Evolutionary conservation across 2,797 vertebrate species (phyloP).

Genomic region (Toxotes lorentzi): DNA sequence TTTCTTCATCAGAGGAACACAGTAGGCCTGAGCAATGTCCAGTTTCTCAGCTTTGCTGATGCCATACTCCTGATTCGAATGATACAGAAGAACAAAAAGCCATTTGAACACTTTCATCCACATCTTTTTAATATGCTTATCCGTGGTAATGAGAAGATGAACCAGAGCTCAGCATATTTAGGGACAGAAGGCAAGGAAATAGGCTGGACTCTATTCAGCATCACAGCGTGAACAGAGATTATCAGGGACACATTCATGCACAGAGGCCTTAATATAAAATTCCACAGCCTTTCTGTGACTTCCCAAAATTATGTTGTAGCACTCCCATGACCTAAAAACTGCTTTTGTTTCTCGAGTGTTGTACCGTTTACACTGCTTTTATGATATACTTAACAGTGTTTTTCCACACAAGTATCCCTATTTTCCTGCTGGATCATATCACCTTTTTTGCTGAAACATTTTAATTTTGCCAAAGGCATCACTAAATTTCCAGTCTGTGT

Average conservation of each 20-base stretch:
- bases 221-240: neutral
- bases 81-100: neutral
- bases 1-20: conserved; percentile 94
- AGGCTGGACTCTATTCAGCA: neutral
- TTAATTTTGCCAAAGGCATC: neutral
- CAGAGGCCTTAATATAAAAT: neutral
- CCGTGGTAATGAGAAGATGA: neutral
- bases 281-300: neutral
- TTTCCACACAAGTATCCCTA: neutral
- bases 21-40: conserved; percentile 96
- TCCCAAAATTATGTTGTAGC: neutral
- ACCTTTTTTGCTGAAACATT: neutral
- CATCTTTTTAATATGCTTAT: neutral
- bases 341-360: too few relatives aligned
- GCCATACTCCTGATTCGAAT: conserved; percentile 92
- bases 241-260: neutral
- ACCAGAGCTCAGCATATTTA: neutral
- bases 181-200: neutral
- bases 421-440: neutral
- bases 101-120: neutral
- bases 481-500: neutral
- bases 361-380: neutral
- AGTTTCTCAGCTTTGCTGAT: conserved; percentile 95
- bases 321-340: neutral
- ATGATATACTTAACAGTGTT: neutral